phyloP scores from a whole-genome alignment of 2,797 vertebrate species.

The Coreius guichenoti region DNA sequence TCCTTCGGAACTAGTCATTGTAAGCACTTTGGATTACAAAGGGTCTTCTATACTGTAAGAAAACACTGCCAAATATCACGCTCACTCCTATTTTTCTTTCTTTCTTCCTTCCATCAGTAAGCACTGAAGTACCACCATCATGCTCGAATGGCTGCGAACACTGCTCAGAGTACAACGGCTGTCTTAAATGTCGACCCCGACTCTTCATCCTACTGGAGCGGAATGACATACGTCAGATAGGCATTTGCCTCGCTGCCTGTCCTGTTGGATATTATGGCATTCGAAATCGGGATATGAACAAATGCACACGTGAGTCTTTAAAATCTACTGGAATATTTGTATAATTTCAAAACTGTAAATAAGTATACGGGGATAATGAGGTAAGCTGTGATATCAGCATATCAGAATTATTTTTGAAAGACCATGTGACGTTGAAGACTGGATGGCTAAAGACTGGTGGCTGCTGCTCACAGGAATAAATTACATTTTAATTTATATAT shows the following conservation, averaged over 20 bases:
- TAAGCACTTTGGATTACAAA: neutral
- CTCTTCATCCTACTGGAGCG: slow-evolving; percentile 98
- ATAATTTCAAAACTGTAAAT: neutral
- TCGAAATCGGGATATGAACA: slow-evolving; percentile 96
- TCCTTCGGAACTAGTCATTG: neutral
- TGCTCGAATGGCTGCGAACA: slow-evolving; percentile 95
- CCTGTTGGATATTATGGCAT: slow-evolving; percentile 94
- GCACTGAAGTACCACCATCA: slow-evolving; percentile 87
- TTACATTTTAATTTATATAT: neutral
- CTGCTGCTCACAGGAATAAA: neutral
- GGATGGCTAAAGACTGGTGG: neutral
- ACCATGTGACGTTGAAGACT: neutral
- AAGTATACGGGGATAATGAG: neutral
- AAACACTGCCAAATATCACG: slow-evolving; percentile 24
- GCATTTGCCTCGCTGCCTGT: slow-evolving; percentile 94
- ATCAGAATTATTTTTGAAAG: neutral
- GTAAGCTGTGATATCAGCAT: neutral
- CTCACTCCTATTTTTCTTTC: slow-evolving; percentile 48
- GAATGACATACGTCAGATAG: slow-evolving; percentile 94
- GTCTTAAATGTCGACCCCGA: slow-evolving; percentile 94
- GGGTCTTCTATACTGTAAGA: neutral
- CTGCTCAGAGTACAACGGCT: slow-evolving; percentile 97
- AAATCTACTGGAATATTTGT: neutral
- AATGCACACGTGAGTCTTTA: slow-evolving; percentile 91
- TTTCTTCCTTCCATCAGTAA: slow-evolving; percentile 78